These are phyloP conservation scores for Macropodus opercularis DNA, from an alignment of 2,797 vertebrate genomes.

Conservation along the genomic window DNA sequence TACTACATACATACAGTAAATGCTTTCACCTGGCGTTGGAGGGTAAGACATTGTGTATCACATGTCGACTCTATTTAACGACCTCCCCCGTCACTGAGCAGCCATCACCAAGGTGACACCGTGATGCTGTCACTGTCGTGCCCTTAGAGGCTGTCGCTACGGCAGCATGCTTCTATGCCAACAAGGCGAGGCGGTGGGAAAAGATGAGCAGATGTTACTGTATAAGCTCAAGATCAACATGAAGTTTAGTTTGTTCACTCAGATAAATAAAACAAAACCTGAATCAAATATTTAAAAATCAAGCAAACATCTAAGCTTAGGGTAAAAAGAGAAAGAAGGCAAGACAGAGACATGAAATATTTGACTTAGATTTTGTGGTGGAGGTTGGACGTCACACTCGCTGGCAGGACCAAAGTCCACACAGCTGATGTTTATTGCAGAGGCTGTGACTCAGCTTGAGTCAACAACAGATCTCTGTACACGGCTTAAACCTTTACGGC, in stretches of 20 bases:
- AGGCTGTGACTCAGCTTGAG: conserved; percentile 27
- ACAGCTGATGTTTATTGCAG: conserved; percentile 14
- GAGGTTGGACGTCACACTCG: background rate
- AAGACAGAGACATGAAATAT: conserved; percentile 25
- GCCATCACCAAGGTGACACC: conserved; percentile 70
- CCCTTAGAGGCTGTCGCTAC: conserved; percentile 48
- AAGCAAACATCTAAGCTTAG: conserved; percentile 20
- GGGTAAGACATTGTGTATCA: conserved; percentile 24
- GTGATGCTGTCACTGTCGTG: conserved; percentile 38
- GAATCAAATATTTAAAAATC: background rate
- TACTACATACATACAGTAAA: too few species aligned
- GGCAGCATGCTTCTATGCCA: conserved; percentile 18
- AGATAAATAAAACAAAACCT: background rate
- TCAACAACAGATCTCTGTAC: conserved; percentile 31
- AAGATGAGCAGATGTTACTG: conserved; percentile 3
- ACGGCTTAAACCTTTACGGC: conserved; percentile 1
- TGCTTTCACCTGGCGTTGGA: conserved; percentile 31
- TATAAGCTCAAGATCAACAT: conserved; percentile 9
- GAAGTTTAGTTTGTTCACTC: background rate
- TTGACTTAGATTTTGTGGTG: conserved; percentile 22
- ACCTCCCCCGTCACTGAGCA: conserved; percentile 61
- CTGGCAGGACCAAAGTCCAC: conserved; percentile 6
- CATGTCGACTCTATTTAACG: conserved; percentile 60
- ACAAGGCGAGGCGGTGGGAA: background rate
- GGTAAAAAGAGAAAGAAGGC: background rate